Evolutionary conservation across 2,888 invertebrate genomes (phyloP), one percentile per base, ranked within the genome.

Genomic region (Xestia c-nigrum): DNA sequence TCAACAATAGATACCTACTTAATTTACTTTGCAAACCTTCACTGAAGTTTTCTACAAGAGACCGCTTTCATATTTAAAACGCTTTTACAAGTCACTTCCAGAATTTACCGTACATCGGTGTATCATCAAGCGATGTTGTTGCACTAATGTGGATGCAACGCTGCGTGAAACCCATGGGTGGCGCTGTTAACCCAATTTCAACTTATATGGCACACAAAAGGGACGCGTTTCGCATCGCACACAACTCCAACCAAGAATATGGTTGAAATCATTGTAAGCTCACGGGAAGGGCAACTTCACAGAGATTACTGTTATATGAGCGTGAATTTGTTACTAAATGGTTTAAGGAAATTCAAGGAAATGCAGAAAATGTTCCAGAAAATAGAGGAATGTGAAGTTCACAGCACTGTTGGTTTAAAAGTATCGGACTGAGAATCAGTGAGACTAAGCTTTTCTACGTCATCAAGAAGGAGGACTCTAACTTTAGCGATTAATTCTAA

Each of bases 131-230:
- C 72, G 72, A 68, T 76, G 78, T 80, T 69, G 76, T 64, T 87
- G 85, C 85, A 88, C 85, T 85, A 82, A 85, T 81, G 87, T 85
- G 70, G 74, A 81, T 85, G 85, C 88, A 88, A 68, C 74, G 76
- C 76, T 87, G 85, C 85, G 86, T 89, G 91, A 90, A 89, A 89
- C 91, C 89, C 88, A 89, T 91, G 84, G 87, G 87, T 84, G 73
- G 79, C 81, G 73, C 83, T 86, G 86, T 81, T 89, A 90, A 89
- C 92, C 92, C 81, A 90, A 89, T 91, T 92, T 84, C 69, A 85
- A 74, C 86, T 82, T 80, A 82, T 87, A 87, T 81, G 88, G 84
- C 59, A 84, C 63, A 84, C 86, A 86, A 88, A 87, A 88, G 65
- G 74, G 82, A 79, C 77, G 81, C 79, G 81, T 87, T 86, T 89